Conservation (phyloP, 2,888 invertebrate genomes). For the Drosophila meridionalis region DNA sequence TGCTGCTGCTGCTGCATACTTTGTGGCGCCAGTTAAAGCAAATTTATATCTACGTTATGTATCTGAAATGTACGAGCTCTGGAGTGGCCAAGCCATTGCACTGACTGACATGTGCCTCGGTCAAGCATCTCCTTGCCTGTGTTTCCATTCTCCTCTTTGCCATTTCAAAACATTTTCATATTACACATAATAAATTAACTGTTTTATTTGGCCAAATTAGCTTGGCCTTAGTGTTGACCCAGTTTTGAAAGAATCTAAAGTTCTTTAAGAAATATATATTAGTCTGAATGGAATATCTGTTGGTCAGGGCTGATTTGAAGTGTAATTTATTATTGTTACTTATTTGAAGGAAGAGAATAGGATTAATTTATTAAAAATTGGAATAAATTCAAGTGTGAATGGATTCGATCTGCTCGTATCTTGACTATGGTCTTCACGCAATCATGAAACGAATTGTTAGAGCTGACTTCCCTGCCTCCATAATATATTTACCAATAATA, state of each 20-base stretch:
- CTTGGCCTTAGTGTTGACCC: not conserved
- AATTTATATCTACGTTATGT: conserved; percentile 30
- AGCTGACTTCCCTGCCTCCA: too few relatives aligned
- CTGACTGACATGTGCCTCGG: conserved; percentile 16
- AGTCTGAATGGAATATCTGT: too few relatives aligned
- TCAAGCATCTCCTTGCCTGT: conserved; percentile 3
- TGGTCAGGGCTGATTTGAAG: too few relatives aligned
- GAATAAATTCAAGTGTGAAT: too few relatives aligned
- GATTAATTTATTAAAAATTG: too few relatives aligned
- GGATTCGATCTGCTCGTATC: too few relatives aligned
- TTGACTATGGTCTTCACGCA: too few relatives aligned
- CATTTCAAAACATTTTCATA: conserved; percentile 7
- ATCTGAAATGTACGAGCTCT: conserved; percentile 11
- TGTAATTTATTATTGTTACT: too few relatives aligned
- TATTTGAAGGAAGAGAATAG: too few relatives aligned
- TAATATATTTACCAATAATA: too few relatives aligned
- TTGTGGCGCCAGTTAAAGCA: conserved; percentile 46
- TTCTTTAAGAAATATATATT: not conserved
- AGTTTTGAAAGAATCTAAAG: not conserved
- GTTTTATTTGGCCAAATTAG: conserved; percentile 5
- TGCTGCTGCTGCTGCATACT: conserved; percentile 16
- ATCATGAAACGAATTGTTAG: too few relatives aligned
- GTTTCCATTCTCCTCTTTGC: not conserved
- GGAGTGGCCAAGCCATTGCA: conserved; percentile 8
- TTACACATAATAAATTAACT: conserved; percentile 14